Evolutionary conservation across 2,797 vertebrate genomes (phyloP).

Genomic region (Florisuga fusca): DNA sequence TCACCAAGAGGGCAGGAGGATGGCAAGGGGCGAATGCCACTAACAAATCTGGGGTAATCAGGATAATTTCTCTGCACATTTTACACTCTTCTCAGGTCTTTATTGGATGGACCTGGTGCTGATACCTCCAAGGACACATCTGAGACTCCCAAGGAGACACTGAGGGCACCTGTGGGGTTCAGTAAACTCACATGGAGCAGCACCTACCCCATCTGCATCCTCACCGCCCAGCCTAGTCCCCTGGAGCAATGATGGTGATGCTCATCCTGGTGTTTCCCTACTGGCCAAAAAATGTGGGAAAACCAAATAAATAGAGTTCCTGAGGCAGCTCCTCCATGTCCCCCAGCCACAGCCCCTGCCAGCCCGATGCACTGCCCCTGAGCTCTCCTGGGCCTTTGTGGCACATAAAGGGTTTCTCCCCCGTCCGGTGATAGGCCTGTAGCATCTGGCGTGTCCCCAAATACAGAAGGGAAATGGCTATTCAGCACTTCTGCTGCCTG

Average conservation of each 20-base stretch:
- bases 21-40: neutral
- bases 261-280: neutral
- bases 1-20: neutral
- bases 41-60: neutral
- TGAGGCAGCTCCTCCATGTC: accelerated
- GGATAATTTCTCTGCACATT: neutral
- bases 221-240: accelerated
- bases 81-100: neutral
- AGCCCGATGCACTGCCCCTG: accelerated
- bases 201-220: too few relatives aligned
- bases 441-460: constrained; percentile 68
- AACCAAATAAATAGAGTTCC: neutral
- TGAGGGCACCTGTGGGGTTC: accelerated
- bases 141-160: neutral
- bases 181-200: neutral
- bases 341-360: accelerated
- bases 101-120: neutral
- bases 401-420: constrained; percentile 39
- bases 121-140: accelerated
- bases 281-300: neutral
- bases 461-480: constrained; percentile 67
- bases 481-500: constrained; percentile 70
- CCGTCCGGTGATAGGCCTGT: constrained; percentile 3
- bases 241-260: accelerated
- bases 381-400: neutral